Conservation (phyloP, 2,888 invertebrate species). For the Artemia sinica region DNA sequence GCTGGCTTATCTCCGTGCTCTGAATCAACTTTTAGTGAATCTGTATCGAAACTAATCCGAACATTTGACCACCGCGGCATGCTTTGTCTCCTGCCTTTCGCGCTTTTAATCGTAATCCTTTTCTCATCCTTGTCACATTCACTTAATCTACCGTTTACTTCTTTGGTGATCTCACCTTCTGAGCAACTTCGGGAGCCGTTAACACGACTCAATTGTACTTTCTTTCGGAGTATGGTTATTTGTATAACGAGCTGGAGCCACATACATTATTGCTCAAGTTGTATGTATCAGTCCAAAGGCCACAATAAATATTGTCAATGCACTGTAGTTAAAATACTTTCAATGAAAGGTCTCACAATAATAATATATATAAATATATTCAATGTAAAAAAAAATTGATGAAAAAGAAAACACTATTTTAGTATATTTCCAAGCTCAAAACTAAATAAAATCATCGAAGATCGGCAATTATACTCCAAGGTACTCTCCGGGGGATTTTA, state of each 20-base stretch:
- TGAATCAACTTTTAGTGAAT: constrained; percentile 21
- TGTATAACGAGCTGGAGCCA: not conserved
- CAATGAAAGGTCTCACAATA: too few relatives aligned
- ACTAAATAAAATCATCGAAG: too few relatives aligned
- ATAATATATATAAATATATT: too few relatives aligned
- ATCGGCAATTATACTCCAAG: too few relatives aligned
- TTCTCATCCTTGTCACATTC: not conserved
- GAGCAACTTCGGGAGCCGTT: not conserved
- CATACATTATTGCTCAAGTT: constrained; percentile 13
- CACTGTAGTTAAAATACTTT: too few relatives aligned
- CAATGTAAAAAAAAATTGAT: too few relatives aligned
- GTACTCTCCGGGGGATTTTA: too few relatives aligned
- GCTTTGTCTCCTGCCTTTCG: not conserved
- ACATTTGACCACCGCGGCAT: constrained; percentile 21
- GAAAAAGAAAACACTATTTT: too few relatives aligned
- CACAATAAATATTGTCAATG: too few relatives aligned
- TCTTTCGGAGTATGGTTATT: not conserved
- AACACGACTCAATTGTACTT: not conserved
- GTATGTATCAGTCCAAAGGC: not conserved
- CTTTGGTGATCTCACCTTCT: not conserved
- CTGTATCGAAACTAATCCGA: constrained; percentile 22
- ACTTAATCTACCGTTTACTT: not conserved
- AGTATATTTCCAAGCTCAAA: too few relatives aligned
- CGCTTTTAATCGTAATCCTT: not conserved
- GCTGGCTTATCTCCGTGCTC: constrained; percentile 18